Evolutionary conservation across 2,888 invertebrate species (phyloP), one percentile per base, ranked within the genome.

Genomic region (Drosophila stalkeri): DNA sequence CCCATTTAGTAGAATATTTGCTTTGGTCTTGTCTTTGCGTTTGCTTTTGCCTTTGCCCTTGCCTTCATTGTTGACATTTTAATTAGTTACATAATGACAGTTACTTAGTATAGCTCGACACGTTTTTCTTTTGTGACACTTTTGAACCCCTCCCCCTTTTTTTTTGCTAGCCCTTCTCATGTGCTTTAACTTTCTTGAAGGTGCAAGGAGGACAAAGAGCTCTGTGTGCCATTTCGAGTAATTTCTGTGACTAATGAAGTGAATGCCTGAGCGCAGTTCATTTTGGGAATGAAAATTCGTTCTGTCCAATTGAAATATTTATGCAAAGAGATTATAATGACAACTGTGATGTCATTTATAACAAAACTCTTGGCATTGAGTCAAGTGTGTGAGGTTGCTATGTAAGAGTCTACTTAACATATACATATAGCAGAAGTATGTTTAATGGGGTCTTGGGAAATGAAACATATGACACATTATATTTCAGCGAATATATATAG

Each of bases 31-130:
- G 64, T 39, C 49, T 31, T 51, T 39, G 52, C 55, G 35, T 37
- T 51, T 49, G 49, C 27, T n/a, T 55, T 51, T 44, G 46, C n/a
- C 18, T n/a, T 39, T 46, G n/a, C n/a, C n/a, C n/a, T 27, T 27
- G 57, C 54, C 41, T 39, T 49, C 73, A 72, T 75, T 86, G 81
- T 86, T 83, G 81, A 75, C 81, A 74, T 77, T 83, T 77, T 81
- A 84, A 84, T 83, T 84, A 86, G 81, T 69, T 72, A 65, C 84
- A 86, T 75, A 83, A 83, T 74, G 82, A 41, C 75, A 65, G 57
- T 55, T 55, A 66, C 77, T 77, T 65, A 77, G 71, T 79, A 61
- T 81, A 55, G 55, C 75, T 72, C 63, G 72, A 75, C 80, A 86
- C 83, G 68, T 81, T 74, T 74, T 41, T 55, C 54, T 59, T 49